Evolutionary conservation across 2,888 invertebrate genomes (phyloP).

Genomic region (Trichogramma evanescens): DNA sequence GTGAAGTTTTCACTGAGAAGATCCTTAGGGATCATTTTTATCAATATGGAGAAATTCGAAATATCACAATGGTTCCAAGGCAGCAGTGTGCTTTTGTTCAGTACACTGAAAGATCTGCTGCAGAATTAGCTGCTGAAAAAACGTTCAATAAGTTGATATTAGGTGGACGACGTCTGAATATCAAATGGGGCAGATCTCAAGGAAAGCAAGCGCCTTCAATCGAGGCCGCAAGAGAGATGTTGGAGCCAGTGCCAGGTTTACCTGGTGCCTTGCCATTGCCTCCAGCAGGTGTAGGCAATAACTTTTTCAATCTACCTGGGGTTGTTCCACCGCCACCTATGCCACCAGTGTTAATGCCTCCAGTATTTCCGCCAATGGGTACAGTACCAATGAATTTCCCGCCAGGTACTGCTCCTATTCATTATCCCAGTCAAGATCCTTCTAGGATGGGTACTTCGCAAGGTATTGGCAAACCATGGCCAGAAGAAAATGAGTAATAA

Average conservation of each 20-base stretch:
- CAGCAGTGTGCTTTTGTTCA: constrained; percentile 97
- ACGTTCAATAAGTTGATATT: constrained; percentile 88
- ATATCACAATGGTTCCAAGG: constrained; percentile 82
- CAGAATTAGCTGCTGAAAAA: constrained; percentile 90
- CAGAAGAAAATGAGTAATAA: constrained; percentile 32
- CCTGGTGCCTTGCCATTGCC: constrained; percentile 64
- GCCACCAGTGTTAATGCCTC: constrained; percentile 48
- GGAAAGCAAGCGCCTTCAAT: constrained; percentile 56
- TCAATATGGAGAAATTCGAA: constrained; percentile 96
- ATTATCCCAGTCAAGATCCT: constrained; percentile 98
- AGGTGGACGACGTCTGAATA: constrained; percentile 83
- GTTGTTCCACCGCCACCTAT: constrained; percentile 46
- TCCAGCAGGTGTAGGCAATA: constrained; percentile 58
- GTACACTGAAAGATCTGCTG: constrained; percentile 82
- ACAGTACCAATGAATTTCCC: constrained; percentile 47
- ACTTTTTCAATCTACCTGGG: constrained; percentile 61
- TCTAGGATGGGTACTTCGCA: constrained; percentile 71
- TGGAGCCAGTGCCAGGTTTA: constrained; percentile 72
- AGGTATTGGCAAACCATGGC: constrained; percentile 46
- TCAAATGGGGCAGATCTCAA: constrained; percentile 98
- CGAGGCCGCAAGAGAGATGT: constrained; percentile 51
- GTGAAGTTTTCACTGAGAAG: constrained; percentile 80
- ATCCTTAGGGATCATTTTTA: constrained; percentile 95
- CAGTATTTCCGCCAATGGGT: constrained; percentile 45
- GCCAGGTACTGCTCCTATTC: constrained; percentile 58